Evolutionary conservation across 2,797 vertebrate genomes (phyloP).

Genomic region (Argyrosomus regius): DNA sequence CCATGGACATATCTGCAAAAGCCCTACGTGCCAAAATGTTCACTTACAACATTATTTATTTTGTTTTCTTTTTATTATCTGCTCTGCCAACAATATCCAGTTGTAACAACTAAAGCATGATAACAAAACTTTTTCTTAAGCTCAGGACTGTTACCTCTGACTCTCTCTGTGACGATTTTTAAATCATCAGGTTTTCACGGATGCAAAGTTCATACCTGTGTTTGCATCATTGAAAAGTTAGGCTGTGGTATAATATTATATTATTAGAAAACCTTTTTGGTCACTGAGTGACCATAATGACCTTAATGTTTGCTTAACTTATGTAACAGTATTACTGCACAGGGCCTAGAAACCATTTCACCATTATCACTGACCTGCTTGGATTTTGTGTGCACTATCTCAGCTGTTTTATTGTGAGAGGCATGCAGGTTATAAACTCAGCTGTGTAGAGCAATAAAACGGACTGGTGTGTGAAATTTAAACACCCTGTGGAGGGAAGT

Average conservation of each 20-base stretch:
- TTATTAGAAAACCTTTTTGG: constrained; percentile 14
- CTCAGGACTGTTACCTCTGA: neutral
- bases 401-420: constrained; percentile 30
- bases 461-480: constrained; percentile 57
- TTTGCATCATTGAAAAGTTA: neutral
- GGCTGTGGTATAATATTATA: neutral
- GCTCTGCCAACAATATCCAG: neutral
- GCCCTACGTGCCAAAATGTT: neutral
- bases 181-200: neutral
- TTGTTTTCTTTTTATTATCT: neutral
- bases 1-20: neutral
- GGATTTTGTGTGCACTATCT: constrained; percentile 33
- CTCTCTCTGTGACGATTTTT: neutral
- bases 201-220: neutral
- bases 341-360: constrained; percentile 24
- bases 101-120: no score
- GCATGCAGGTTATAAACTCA: constrained; percentile 28
- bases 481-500: constrained; percentile 29
- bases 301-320: constrained; percentile 19
- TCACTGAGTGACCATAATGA: no score
- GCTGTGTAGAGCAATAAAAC: constrained; percentile 46
- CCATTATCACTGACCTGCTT: constrained; percentile 20
- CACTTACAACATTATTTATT: neutral
- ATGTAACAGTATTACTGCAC: constrained; percentile 24
- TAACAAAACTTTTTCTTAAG: neutral